Base-by-base conservation (phyloP, 1,140 invertebrate genomes). In the Zaprionus nigranus region DNA sequence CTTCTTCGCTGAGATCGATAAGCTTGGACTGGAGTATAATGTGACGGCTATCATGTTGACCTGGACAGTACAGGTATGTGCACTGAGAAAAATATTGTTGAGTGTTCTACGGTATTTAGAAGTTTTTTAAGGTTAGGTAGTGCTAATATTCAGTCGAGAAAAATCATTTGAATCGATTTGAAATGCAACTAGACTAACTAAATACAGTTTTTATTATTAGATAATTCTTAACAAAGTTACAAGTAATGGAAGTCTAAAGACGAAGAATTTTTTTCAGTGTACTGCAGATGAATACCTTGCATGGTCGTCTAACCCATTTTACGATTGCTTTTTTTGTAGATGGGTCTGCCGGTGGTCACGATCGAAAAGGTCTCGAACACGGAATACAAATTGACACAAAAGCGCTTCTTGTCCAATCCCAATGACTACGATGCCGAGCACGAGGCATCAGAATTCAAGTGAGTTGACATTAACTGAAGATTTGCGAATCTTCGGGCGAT, bases 301-400 rank as follows among this genome's bases (percentile, higher is more conserved):
- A 5, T 49, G 1, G 46, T 49, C 7, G 46, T 51, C 46, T 69
- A 81, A 75, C 65, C 53, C 53, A 62, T 56, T 73, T 67, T 43
- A 53, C 38, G 54, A 57, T 26, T 24, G 5, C n/a, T 28, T 40
- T 57, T 56, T 57, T 56, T 65, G 49, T 97, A 99, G 93, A 98
- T 97, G 96, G 98, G 98, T 20, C 97, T 96, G 86, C 98, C 98
- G 0, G 94, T 98, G 0, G 93, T 99, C 1, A 95, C 93, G 11
- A 95, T 97, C 12, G 75, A 93, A 53, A 88, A 91, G 46, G 54
- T 92, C 26, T 88, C 87, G n/a, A 77, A 82, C 9, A 94, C 94
- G 62, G 94, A 93, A 43, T 95, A 95, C 66, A 93, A 93, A n/a
- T 93, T 98, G 2, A 96, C 94, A 0, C 97, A 98, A 82, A 94